Evolutionary conservation across 2,888 invertebrate genomes (phyloP), one percentile per base, ranked within the genome.

Genomic region (Parnassius mnemosyne): DNA sequence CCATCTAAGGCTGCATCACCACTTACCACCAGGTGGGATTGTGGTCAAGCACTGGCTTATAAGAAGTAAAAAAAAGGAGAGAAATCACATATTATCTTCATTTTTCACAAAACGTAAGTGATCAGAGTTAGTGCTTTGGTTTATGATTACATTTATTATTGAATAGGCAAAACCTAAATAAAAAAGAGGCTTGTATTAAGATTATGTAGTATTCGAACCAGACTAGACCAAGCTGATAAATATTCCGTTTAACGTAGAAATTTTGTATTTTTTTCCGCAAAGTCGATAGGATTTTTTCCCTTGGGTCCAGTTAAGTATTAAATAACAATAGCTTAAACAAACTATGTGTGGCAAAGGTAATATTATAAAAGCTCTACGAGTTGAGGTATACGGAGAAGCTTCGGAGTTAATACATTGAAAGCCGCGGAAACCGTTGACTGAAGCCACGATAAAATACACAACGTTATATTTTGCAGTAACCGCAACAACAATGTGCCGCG

Each of bases 331-430:
- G 70, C 66, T 70, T 67, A 64, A 55, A 61, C 61, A 59, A 72
- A 73, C 72, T 73, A 75, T 74, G 71, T 69, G 70, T 68, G 69
- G 72, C 69, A 69, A 70, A 71, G 73, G 70, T 73, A 74, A 74
- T 70, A 74, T 70, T 69, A 70, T 74, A 69, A 70, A 69, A 67
- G 69, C 67, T 72, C 70, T 75, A 71, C 67, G 68, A 69, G 73
- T 72, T 70, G 67, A 61, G 69, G 70, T 63, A 70, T 68, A 69
- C 71, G 70, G 66, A 61, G 63, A 65, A 74, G 74, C 70, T 70
- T 20, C 20, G 20, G 65, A 74, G 71, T 74, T 73, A 66, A 67
- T 68, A 66, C 67, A 71, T 70, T 69, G 70, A 63, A 50, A 74
- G 68, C 70, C 71, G 69, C 69, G 69, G 61, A 50, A 74, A 68